Evolutionary conservation across 2,888 invertebrate genomes (phyloP), one percentile per base, ranked within the genome.

Genomic region (Pinctada fucata): DNA sequence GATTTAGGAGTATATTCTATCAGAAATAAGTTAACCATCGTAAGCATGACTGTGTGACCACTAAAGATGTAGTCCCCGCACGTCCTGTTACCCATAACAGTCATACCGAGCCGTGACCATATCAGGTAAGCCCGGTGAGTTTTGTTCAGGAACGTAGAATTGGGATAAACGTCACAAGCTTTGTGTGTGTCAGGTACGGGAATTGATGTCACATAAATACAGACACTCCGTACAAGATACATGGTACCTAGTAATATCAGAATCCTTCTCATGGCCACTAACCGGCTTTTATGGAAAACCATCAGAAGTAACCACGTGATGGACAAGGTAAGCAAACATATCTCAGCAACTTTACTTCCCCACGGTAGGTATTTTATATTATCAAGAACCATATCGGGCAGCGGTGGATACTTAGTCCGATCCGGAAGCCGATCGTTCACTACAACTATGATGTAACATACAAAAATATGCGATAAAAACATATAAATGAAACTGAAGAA

Each of bases 51-150:
- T 0, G 99, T 99, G 93, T 99, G 99, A 0, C 99, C 99, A 87
- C 97, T 97, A 94, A 99, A 99, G 99, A 99, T 99, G 93, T 99
- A 99, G 93, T 99, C 99, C 0, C 99, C 99, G 92, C 99, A 99
- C 0, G 99, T 98, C 81, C 99, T 94, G 0, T 91, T 90, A 6
- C 91, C 91, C 71, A 90, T 89, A n/a, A 91, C 64, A 2, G 97
- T 97, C 97, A 99, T 97, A 74, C 99, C 99, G 72, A 98, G 96
- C 13, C 98, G 97, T 91, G 96, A 95, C 98, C 98, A 99, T 88
- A 99, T 99, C 79, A 96, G 95, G 92, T 97, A 97, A 10, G 94
- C 93, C 79, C 90, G 78, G 58, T 85, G 45, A 52, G 90, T n/a
- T 70, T 88, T 83, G 0, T 84, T 83, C 86, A 58, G 6, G 8